Percentiles rank a stretch among this genome's conserved stretches.
Conservation (phyloP, 2,888 invertebrate species). For the Eustalomyia histrio region DNA sequence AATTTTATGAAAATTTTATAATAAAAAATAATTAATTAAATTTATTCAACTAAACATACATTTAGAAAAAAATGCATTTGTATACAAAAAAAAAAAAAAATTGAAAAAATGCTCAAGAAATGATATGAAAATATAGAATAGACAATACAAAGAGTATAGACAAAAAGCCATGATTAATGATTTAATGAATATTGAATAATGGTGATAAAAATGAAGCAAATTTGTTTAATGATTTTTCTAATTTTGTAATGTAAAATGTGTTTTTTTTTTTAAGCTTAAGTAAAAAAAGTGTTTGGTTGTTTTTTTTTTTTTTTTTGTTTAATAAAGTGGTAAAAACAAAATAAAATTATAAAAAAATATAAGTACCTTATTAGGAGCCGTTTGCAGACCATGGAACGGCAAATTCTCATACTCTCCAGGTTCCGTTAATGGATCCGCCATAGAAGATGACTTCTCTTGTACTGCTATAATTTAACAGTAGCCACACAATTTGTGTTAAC, state of each 20-base stretch:
- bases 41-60: conserved; percentile 29
- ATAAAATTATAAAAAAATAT: conserved; percentile 41
- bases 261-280: conserved; percentile 22
- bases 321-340: conserved; percentile 49
- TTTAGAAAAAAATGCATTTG: conserved; percentile 20
- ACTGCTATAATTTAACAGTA: conserved; percentile 71
- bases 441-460: conserved; percentile 80
- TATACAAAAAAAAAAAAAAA: conserved; percentile 40
- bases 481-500: conserved; percentile 10
- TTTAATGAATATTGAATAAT: conserved; percentile 24
- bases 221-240: conserved; percentile 16
- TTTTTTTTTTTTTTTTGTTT: background rate
- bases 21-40: conserved; percentile 2
- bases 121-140: conserved; percentile 31
- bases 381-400: conserved; percentile 96
- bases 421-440: conserved; percentile 87
- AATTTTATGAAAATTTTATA: background rate
- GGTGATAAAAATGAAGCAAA: conserved; percentile 12
- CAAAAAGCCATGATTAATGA: conserved; percentile 49
- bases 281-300: conserved; percentile 28
- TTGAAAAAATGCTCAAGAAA: conserved; percentile 35
- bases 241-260: background rate
- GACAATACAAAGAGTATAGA: conserved; percentile 38
- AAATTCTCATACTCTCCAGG: conserved; percentile 96
- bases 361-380: conserved; percentile 93